Evolutionary conservation across 2,888 invertebrate species (phyloP).

Genomic region (Melanostoma scalare): DNA sequence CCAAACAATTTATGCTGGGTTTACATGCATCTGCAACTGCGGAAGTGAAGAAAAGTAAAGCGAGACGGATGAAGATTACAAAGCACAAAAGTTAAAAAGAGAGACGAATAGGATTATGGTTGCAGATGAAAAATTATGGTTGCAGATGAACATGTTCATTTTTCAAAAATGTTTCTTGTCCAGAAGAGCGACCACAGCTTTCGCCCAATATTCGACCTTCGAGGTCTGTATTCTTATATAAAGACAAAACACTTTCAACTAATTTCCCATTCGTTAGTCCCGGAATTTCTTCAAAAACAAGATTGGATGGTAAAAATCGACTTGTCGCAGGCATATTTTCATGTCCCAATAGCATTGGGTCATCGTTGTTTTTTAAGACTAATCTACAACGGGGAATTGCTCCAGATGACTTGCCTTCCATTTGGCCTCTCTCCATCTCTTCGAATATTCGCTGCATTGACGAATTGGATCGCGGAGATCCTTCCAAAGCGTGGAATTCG

Average conservation of each 20-base stretch:
- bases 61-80: no score
- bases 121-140: no score
- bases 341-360: background rate
- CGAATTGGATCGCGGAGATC: slow-evolving; percentile 47
- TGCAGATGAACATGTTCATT: no score
- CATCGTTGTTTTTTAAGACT: slow-evolving; percentile 34
- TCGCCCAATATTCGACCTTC: slow-evolving; percentile 34
- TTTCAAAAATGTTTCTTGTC: slow-evolving; percentile 40
- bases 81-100: no score
- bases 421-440: slow-evolving; percentile 36
- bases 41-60: background rate
- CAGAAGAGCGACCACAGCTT: slow-evolving; percentile 4
- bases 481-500: slow-evolving; percentile 15
- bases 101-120: no score
- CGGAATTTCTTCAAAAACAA: slow-evolving; percentile 36
- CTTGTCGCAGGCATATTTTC: slow-evolving; percentile 38
- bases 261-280: slow-evolving; percentile 29
- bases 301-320: slow-evolving; percentile 46
- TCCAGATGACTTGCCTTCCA: slow-evolving; percentile 29
- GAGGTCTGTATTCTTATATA: slow-evolving; percentile 28
- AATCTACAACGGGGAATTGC: slow-evolving; percentile 33
- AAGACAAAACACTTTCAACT: slow-evolving; percentile 29
- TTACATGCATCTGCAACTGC: background rate
- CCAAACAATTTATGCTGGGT: background rate
- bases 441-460: slow-evolving; percentile 29